A percentile compares a stretch with the other conserved stretches of the same genome.
These are phyloP conservation scores for Aphelocoma coerulescens DNA, from an alignment of 2,113 vertebrate genomes.

Conservation along the genomic window DNA sequence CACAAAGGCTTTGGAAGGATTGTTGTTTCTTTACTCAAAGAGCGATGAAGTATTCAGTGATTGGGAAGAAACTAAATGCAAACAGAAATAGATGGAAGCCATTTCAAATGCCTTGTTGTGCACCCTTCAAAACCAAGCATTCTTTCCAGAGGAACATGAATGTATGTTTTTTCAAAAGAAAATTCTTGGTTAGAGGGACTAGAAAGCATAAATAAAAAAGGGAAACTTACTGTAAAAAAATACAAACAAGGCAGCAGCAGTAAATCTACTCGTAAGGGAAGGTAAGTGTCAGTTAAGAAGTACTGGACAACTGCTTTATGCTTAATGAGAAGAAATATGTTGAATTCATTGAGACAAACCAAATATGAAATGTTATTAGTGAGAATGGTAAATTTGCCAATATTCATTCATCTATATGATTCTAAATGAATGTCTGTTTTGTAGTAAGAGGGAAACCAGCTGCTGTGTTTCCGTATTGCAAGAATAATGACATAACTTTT, in stretches of 20 bases:
- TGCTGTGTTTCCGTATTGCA: background rate
- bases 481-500: background rate
- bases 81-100: background rate
- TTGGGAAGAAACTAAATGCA: background rate
- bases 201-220: background rate
- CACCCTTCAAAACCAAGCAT: background rate
- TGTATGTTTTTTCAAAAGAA: background rate
- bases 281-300: background rate
- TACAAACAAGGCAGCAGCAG: background rate
- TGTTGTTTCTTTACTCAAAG: background rate
- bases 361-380: background rate
- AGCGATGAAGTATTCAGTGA: background rate
- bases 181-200: background rate
- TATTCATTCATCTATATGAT: background rate
- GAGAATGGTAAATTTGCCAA: background rate
- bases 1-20: background rate
- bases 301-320: background rate
- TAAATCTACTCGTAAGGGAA: background rate
- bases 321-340: background rate
- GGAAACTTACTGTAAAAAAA: background rate
- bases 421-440: background rate
- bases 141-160: background rate
- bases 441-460: background rate
- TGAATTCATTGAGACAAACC: background rate
- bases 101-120: background rate